A percentile compares a stretch with the other conserved stretches of the same genome.
Conservation (phyloP, 2,888 invertebrate genomes). For the Quadriops clusia region DNA sequence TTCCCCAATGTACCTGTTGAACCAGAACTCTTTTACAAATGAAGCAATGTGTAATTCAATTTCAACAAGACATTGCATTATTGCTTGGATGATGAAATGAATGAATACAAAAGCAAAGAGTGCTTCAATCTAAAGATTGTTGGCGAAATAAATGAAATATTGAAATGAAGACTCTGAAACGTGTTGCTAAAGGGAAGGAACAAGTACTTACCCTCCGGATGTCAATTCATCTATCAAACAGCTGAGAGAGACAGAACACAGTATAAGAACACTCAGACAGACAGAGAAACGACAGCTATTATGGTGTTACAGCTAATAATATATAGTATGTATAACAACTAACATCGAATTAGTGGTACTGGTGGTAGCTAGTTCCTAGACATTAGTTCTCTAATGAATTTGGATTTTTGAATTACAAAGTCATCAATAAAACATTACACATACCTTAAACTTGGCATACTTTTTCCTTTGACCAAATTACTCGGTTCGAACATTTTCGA, state of each 20-base stretch:
- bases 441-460: conserved; percentile 92
- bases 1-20: conserved; percentile 58
- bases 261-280: conserved; percentile 33
- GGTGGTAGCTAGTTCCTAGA: too few species aligned
- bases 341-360: too few species aligned
- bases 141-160: conserved; percentile 4
- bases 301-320: too few species aligned
- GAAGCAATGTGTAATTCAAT: too few species aligned
- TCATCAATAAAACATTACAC: too few species aligned
- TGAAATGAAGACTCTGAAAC: conserved; percentile 3
- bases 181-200: conserved; percentile 6
- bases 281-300: too few species aligned
- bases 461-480: conserved; percentile 85
- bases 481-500: conserved; percentile 45
- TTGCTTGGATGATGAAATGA: conserved; percentile 5
- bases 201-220: conserved; percentile 62
- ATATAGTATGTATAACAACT: too few species aligned
- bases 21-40: conserved; percentile 5
- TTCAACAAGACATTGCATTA: too few species aligned
- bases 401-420: conserved; percentile 14
- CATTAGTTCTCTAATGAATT: too few species aligned
- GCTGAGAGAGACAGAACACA: conserved; percentile 44
- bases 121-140: conserved; percentile 4
- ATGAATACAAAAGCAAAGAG: too few species aligned
- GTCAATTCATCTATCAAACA: conserved; percentile 79